phyloP scores from a whole-genome alignment of 2,113 vertebrate species.

The Poecilia latipinna region DNA sequence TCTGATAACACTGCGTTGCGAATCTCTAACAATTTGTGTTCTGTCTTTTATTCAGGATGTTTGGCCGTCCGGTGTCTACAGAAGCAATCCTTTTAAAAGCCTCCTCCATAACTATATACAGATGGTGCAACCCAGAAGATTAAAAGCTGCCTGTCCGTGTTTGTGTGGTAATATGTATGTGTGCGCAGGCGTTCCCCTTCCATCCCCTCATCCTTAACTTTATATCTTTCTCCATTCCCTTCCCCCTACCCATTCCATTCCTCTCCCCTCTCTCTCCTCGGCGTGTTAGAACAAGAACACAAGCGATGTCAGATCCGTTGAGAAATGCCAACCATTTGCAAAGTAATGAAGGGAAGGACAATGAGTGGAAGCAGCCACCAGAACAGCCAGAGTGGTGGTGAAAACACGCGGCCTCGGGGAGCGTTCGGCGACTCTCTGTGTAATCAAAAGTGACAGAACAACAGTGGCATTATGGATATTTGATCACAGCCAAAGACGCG shows the following conservation, averaged over 20 bases:
- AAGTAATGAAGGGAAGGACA: slow-evolving; percentile 57
- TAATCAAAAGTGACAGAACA: slow-evolving; percentile 68
- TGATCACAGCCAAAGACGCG: slow-evolving; percentile 51
- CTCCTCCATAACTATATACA: slow-evolving; percentile 29
- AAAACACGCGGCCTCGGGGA: slow-evolving; percentile 56
- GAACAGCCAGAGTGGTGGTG: slow-evolving; percentile 31
- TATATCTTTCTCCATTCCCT: slow-evolving; percentile 21
- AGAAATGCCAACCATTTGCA: slow-evolving; percentile 40
- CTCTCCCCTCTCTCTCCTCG: slow-evolving; percentile 8
- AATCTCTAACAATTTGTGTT: slow-evolving; percentile 28
- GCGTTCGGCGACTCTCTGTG: slow-evolving; percentile 25
- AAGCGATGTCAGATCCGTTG: slow-evolving; percentile 26
- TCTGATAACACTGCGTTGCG: slow-evolving; percentile 27
- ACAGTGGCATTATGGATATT: slow-evolving; percentile 64
- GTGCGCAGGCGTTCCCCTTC: slow-evolving; percentile 9
- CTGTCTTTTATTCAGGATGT: slow-evolving; percentile 41
- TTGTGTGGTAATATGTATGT: slow-evolving; percentile 10
- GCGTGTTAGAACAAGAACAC: slow-evolving; percentile 2
- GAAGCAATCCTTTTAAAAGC: slow-evolving; percentile 62
- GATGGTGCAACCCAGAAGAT: slow-evolving; percentile 42
- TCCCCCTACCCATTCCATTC: not conserved
- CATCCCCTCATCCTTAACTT: slow-evolving; percentile 23
- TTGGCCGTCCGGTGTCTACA: slow-evolving; percentile 35
- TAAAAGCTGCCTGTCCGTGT: slow-evolving; percentile 36
- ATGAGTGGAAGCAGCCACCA: slow-evolving; percentile 28